Evolutionary conservation across 2,797 vertebrate species (phyloP), one percentile per base, ranked within the genome.

Genomic region (Poeciliopsis paucimaculata): DNA sequence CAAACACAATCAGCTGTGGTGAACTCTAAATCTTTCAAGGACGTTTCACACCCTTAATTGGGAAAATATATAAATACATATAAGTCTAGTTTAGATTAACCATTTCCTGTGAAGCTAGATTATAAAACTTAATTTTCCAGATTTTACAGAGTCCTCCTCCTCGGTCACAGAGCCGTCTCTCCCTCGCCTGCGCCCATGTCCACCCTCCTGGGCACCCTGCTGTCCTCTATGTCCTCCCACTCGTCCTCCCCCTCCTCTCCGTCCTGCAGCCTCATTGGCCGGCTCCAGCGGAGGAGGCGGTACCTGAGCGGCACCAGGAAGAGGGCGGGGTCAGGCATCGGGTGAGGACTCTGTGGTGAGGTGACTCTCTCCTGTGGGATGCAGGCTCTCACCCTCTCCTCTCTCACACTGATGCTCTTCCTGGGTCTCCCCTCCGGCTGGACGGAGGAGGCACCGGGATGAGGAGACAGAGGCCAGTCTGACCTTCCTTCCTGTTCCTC

Each of bases 321-420:
- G 62, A 99, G 96, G 36, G 97, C 96, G 0, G 98, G 98, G 92
- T 99, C 97, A 0, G 98, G 98, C 98, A 99, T 99, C 39, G 96
- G 79, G 13, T 94, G 95, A 3, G 96, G 91, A 23, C 96, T 96
- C 86, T 94, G 93, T 0, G 95, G 95, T 23, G 95, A 94, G 2
- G 95, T 95, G 80, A 96, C 94, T 76, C 92, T 88, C 82, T 95
- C 95, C 72, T 86, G 93, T 0, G 94, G 95, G 39, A 95, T 82
- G 5, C 94, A 95, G 39, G 96, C 96, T 78, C 94, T 90, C 43
- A 95, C 94, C 51, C 91, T 86, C 87, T 96, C 96, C 84, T 93
- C 87, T 84, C 92, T 91, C 83, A 93, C 15, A 45, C 80, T 10
- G 87, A 89, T 62, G 47, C 84, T 84, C 85, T 87, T 88, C 77